Conservation (phyloP, 1,140 invertebrate species). For the Dendrolimus kikuchii region DNA sequence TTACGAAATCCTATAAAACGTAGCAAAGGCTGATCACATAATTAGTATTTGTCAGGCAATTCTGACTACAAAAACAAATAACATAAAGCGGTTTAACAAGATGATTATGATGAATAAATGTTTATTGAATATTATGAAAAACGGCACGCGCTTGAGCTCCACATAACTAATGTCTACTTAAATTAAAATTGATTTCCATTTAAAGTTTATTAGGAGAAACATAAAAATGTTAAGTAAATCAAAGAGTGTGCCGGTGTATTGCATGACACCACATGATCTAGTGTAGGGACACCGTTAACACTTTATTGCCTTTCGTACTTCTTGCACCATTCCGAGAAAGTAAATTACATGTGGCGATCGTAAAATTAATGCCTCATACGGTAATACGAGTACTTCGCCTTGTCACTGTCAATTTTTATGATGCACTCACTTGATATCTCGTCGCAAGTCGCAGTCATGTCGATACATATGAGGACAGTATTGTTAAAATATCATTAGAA, state of each 20-base stretch:
- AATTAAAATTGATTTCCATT: constrained; percentile 64
- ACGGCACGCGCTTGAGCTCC: constrained; percentile 30
- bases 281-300: constrained; percentile 39
- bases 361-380: constrained; percentile 60
- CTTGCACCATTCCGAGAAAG: constrained; percentile 57
- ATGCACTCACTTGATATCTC: constrained; percentile 44
- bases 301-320: constrained; percentile 55
- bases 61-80: no score
- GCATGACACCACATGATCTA: constrained; percentile 14
- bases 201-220: constrained; percentile 55
- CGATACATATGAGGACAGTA: no score
- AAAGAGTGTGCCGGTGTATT: constrained; percentile 33
- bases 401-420: constrained; percentile 61
- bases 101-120: constrained; percentile 14
- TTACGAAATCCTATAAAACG: no score
- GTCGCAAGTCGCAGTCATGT: not conserved
- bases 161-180: constrained; percentile 39
- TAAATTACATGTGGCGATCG: constrained; percentile 52
- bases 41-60: no score
- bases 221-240: constrained; percentile 57
- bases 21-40: no score
- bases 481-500: no score
- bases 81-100: not conserved
- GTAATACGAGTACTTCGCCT: constrained; percentile 45
- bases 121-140: constrained; percentile 43